Evolutionary conservation across 2,113 vertebrate genomes (phyloP).

Genomic region (Perca schrenkii): DNA sequence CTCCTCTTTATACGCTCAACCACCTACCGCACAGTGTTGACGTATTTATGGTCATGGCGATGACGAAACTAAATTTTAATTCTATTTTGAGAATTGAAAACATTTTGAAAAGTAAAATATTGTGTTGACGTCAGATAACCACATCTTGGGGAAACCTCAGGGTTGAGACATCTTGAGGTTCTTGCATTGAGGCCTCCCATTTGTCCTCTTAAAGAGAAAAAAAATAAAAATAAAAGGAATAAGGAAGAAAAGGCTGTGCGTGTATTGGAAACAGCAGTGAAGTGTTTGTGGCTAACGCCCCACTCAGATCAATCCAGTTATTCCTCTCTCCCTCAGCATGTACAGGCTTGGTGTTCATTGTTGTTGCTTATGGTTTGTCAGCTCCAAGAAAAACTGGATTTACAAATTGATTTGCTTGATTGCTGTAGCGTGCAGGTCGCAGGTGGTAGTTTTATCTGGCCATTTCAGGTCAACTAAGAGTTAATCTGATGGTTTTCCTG

Average conservation of each 20-base stretch:
- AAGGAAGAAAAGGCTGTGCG: background rate
- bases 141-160: constrained; percentile 21
- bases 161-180: constrained; percentile 20
- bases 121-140: constrained; percentile 19
- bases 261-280: constrained; percentile 24
- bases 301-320: constrained; percentile 37
- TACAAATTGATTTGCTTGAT: constrained; percentile 16
- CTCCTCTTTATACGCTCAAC: background rate
- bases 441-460: background rate
- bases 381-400: constrained; percentile 20
- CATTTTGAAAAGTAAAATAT: constrained; percentile 1
- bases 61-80: constrained; percentile 13
- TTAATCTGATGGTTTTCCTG: background rate
- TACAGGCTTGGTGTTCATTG: constrained; percentile 20
- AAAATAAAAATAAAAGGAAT: background rate
- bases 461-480: background rate
- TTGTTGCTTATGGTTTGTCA: background rate
- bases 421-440: constrained; percentile 9
- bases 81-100: constrained; percentile 33
- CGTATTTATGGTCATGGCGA: background rate
- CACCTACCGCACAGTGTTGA: constrained; percentile 8
- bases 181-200: background rate
- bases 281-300: constrained; percentile 7
- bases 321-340: constrained; percentile 33
- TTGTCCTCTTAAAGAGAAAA: constrained; percentile 15